These are phyloP conservation scores for Hippopotamyrus pictus DNA, from an alignment of 2,797 vertebrate genomes.

Conservation along the genomic window DNA sequence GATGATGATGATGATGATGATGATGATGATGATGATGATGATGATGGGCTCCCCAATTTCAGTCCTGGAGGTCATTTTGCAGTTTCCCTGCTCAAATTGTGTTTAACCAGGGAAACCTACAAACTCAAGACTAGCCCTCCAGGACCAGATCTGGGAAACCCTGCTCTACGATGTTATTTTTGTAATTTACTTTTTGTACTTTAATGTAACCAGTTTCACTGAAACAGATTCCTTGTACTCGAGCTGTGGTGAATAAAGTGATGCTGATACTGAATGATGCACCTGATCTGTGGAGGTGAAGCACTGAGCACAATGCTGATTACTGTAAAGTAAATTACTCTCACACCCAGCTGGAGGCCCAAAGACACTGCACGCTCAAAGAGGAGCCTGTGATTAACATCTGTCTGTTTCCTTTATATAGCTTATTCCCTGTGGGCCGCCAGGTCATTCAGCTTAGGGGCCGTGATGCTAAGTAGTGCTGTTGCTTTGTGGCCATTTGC, in stretches of 20 bases:
- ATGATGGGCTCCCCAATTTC: not conserved
- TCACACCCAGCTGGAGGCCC: not conserved
- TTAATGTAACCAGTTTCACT: not conserved
- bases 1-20: no score
- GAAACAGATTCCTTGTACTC: not conserved
- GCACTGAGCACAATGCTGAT: not conserved
- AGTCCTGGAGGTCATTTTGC: not conserved
- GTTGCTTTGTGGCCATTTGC: not conserved
- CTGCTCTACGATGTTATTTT: not conserved
- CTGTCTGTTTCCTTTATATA: not conserved
- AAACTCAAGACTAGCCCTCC: not conserved
- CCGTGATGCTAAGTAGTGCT: not conserved
- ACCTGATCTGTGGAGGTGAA: not conserved
- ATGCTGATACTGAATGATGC: not conserved
- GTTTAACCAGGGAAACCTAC: not conserved
- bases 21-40: no score
- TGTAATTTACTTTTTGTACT: not conserved
- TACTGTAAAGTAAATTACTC: not conserved
- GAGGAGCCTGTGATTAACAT: not conserved
- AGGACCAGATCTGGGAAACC: not conserved
- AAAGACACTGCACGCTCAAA: not conserved
- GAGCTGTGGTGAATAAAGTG: not conserved
- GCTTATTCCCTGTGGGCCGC: not conserved
- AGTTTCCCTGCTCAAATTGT: not conserved
- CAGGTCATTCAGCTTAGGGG: not conserved